Evolutionary conservation across 1,140 invertebrate species (phyloP), one percentile per base, ranked within the genome.

Genomic region (Drosophila auraria): DNA sequence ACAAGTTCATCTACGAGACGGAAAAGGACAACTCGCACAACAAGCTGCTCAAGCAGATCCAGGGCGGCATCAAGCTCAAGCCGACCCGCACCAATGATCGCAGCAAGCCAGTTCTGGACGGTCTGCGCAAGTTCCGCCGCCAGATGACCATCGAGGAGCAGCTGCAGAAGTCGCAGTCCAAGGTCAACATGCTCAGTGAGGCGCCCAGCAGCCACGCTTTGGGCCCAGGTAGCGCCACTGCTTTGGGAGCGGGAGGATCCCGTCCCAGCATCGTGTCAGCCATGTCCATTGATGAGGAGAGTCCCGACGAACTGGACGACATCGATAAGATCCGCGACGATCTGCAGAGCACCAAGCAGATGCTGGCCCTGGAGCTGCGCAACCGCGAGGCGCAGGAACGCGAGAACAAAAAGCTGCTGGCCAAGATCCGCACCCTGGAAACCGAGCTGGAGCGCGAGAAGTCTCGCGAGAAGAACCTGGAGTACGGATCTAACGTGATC

Each of bases 321-420:
- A 98, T 98, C 79, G 97, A 98, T 83, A 97, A 96, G 91, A 96
- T 97, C n/a, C 94, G 97, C 68, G 97, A 98, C 82, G 97, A 98
- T 93, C 94, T 98, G 42, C 97, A 98, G 91, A 97, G 97, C 63
- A 97, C 97, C 2, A 98, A 98, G 93, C 97, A 98, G 93, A 96
- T 98, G 94, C 93, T 98, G 69, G 97, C 97, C 3, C 94, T 97
- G 49, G 97, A 98, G 93, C 93, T 98, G 71, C 94, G 97, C 89
- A 97, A 97, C 83, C 97, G 97, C 91, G 96, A 97, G 92, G 96
- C 97, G 1, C 94, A 97, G 76, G 96, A 97, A 72, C 95, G 97
- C 80, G 97, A 97, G 92, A 98, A 97, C 86, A 97, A 97, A 91
- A 95, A 97, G 78, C 94, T 98, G 36, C 92, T 96, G 92, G 95